Base-by-base conservation (phyloP, 2,113 vertebrate genomes). In the Ageneiosus marmoratus region DNA sequence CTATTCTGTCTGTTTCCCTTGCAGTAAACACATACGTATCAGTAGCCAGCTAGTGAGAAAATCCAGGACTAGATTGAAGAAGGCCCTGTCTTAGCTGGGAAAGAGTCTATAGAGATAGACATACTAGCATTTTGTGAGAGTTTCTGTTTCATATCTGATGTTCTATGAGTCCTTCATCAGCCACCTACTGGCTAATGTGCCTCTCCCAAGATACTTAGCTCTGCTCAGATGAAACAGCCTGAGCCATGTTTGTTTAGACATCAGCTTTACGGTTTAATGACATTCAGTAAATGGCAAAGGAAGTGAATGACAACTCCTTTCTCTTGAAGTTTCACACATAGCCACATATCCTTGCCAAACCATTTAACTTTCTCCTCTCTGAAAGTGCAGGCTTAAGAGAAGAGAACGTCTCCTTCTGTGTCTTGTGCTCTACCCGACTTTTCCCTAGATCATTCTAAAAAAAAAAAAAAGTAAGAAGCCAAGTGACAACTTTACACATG, bases 231-330 rank as follows among this genome's bases (percentile, higher is more conserved):
- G 20, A 77, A n/a, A 67, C 58, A 55, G 50, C 46, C 58, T 34
- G 75, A 74, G 51, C 32, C 27, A 13, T 85, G 80, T 85, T 80
- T 85, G 80, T 83, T 80, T 83, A 83, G 72, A 44, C 76, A 58
- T 48, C 72, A 48, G 80, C 76, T 87, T 87, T 83, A 79, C 37
- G 65, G 74, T 82, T 81, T 84, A 70, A 79, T 83, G 86, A 75
- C 79, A 84, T 63, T 84, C 73, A 32, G 69, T 58, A 81, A 78
- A 62, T 16, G 63, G 55, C 65, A 67, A 60, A 63, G 73, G 50
- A 73, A 70, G 55, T 56, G 70, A 84, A 79, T 67, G 80, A 77
- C 83, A 79, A 63, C 63, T 84, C 56, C 67, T 65, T 75, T 81
- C 65, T 69, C 29, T 77, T 46, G 63, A 77, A 53, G 81, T 79